Conservation (phyloP, 2,797 vertebrate species). For the Lutjanus campechanus region DNA sequence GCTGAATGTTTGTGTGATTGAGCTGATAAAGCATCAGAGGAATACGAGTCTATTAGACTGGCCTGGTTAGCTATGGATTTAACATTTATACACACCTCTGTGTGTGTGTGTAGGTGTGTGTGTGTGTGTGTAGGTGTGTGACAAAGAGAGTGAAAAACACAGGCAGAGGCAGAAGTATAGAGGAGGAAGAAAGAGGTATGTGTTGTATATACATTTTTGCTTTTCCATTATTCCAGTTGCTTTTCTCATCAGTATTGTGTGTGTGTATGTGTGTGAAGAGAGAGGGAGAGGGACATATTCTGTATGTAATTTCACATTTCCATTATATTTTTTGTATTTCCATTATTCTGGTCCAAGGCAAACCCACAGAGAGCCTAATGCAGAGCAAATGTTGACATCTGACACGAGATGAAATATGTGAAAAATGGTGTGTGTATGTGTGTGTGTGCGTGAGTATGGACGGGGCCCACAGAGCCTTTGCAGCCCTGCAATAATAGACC, state of each 20-base stretch:
- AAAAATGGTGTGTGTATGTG: constrained; percentile 44
- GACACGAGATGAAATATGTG: constrained; percentile 77
- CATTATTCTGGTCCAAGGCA: constrained; percentile 79
- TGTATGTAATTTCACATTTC: constrained; percentile 80
- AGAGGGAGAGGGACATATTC: constrained; percentile 46
- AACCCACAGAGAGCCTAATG: constrained; percentile 77
- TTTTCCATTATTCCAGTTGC: constrained; percentile 78
- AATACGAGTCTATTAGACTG: constrained; percentile 82
- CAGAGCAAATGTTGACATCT: constrained; percentile 80
- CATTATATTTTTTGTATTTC: constrained; percentile 82
- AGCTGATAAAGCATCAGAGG: constrained; percentile 82
- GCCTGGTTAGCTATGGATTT: constrained; percentile 81
- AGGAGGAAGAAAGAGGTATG: constrained; percentile 56
- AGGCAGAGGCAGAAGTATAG: constrained; percentile 31
- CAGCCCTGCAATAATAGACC: constrained; percentile 60
- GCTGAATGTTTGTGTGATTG: constrained; percentile 82
- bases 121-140: constrained; percentile 44
- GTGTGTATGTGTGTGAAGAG: constrained; percentile 21
- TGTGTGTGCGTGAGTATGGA: constrained; percentile 5
- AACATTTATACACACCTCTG: constrained; percentile 74
- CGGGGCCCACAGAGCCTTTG: constrained; percentile 44
- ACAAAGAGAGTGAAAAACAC: constrained; percentile 53
- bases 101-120: constrained; percentile 41
- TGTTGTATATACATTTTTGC: constrained; percentile 70
- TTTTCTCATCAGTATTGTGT: constrained; percentile 74